Evolutionary conservation across 2,797 vertebrate genomes (phyloP), one percentile per base, ranked within the genome.

Genomic region (Rhabdophis nuchalis): DNA sequence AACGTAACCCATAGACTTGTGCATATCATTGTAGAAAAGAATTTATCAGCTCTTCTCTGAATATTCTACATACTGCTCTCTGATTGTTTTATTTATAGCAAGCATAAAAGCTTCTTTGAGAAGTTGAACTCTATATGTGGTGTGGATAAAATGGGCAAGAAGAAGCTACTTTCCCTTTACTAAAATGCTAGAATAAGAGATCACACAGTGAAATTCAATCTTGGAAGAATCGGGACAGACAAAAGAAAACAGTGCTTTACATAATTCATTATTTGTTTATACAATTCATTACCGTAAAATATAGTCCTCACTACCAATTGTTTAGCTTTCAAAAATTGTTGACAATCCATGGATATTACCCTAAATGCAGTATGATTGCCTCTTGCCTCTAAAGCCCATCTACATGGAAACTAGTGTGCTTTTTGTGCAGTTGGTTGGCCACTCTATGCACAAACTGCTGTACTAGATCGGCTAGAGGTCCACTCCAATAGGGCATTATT

Each of bases 11-110:
- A 96, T 41, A 87, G n/a, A 93, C 77, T 16, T 95, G 95, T 94
- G 94, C 87, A 41, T 18, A 92, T 89, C n/a, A 90, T 54, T 96
- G 95, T 96, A 93, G 92, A 95, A 16, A 0, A 93, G 88, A 93
- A 94, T 96, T 95, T 96, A 95, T 92, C 93, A 95, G 93, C 91
- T 93, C 95, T 93, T 96, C 93, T 96, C 94, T 96, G 96, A 95
- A 95, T 91, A 90, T 94, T 25, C 54, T 94, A 92, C 94, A 93
- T 68, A n/a, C 36, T 60, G 9, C 53, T n/a, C 4, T 41, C 7
- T 77, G 20, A 8, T 52, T 13, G 1, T 72, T 72, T 72, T 46
- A 46, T 92, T 87, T 41, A 52, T 87, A n/a, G 53, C 54, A 54
- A 50, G 29, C 11, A 29, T 82, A 8, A 32, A n/a, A 54, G 32